phyloP scores from a whole-genome alignment of 1,140 invertebrate species.

The Trypoxylus dichotomus region DNA sequence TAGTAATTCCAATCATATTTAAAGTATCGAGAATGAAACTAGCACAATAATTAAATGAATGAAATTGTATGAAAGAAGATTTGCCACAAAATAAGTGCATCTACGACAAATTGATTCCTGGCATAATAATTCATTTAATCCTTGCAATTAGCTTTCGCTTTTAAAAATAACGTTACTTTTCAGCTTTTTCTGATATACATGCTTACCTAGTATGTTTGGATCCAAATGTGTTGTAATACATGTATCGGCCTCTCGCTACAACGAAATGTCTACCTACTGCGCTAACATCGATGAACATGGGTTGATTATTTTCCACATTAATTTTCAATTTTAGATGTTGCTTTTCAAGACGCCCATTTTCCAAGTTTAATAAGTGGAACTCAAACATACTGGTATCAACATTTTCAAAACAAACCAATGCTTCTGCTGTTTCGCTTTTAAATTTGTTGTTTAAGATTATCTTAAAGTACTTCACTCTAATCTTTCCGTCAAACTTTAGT shows the following conservation, averaged over 20 bases:
- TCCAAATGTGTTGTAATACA: slow-evolving; percentile 1
- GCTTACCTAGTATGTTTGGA: slow-evolving; percentile 14
- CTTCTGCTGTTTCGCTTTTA: background rate
- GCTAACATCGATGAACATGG: slow-evolving; percentile 3
- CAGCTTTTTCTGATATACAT: background rate
- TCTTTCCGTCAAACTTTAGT: slow-evolving; percentile 41
- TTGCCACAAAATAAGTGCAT: too few species aligned
- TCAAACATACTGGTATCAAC: slow-evolving; percentile 1
- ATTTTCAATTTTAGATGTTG: background rate
- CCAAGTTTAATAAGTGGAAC: slow-evolving; percentile 23
- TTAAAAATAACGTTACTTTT: slow-evolving; percentile 47
- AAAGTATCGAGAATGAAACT: too few species aligned
- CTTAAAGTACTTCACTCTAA: slow-evolving; percentile 41
- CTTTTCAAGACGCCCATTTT: background rate
- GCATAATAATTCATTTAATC: too few species aligned
- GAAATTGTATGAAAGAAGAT: too few species aligned
- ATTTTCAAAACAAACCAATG: slow-evolving; percentile 25
- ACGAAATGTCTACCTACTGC: background rate
- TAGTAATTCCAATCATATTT: too few species aligned
- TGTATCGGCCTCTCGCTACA: background rate
- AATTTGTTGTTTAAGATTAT: slow-evolving; percentile 25
- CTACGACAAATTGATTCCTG: too few species aligned
- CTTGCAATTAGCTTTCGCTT: too few species aligned
- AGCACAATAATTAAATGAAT: too few species aligned
- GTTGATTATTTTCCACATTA: background rate